Evolutionary conservation across 2,797 vertebrate species (phyloP).

Genomic region (Enteromius afrohamiltoni): DNA sequence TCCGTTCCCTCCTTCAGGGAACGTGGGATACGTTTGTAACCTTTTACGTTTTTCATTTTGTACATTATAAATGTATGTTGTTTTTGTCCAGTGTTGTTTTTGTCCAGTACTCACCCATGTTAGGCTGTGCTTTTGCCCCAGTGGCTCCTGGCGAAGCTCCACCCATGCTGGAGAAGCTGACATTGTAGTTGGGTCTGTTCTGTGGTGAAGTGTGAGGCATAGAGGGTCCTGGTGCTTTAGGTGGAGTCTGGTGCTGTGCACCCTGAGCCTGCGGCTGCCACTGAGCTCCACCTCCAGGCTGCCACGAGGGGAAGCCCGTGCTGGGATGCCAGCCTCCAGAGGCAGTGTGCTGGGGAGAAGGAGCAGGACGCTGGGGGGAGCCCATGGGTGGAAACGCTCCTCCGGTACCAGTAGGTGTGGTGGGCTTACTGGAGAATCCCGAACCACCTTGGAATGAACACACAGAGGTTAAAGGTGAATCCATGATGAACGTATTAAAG

Average conservation of each 20-base stretch:
- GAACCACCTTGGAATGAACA: constrained; percentile 77
- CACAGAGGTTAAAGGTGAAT: not conserved
- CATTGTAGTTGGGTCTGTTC: constrained; percentile 95
- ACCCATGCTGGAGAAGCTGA: constrained; percentile 87
- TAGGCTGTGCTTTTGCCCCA: constrained; percentile 78
- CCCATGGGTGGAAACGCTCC: constrained; percentile 90
- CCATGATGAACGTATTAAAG: not conserved
- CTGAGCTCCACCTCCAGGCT: constrained; percentile 69
- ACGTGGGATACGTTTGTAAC: too few relatives aligned
- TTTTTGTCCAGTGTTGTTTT: not conserved
- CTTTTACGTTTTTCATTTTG: too few relatives aligned
- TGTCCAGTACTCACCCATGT: constrained; percentile 75
- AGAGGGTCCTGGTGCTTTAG: constrained; percentile 67
- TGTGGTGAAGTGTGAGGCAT: constrained; percentile 90
- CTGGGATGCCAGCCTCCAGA: constrained; percentile 85
- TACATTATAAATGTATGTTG: too few relatives aligned
- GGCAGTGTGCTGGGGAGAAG: constrained; percentile 85
- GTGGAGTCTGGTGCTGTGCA: constrained; percentile 76
- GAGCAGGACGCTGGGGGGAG: constrained; percentile 87
- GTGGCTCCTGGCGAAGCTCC: constrained; percentile 79
- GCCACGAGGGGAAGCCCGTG: constrained; percentile 79
- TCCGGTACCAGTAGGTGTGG: constrained; percentile 89
- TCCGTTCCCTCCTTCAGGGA: too few relatives aligned
- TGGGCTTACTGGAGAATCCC: constrained; percentile 95
- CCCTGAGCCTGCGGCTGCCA: constrained; percentile 72